A percentile compares a stretch with the other conserved stretches of the same genome.
These are phyloP conservation scores for Lamprologus tigripictilis DNA, from an alignment of 2,113 vertebrate species.

Conservation along the genomic window DNA sequence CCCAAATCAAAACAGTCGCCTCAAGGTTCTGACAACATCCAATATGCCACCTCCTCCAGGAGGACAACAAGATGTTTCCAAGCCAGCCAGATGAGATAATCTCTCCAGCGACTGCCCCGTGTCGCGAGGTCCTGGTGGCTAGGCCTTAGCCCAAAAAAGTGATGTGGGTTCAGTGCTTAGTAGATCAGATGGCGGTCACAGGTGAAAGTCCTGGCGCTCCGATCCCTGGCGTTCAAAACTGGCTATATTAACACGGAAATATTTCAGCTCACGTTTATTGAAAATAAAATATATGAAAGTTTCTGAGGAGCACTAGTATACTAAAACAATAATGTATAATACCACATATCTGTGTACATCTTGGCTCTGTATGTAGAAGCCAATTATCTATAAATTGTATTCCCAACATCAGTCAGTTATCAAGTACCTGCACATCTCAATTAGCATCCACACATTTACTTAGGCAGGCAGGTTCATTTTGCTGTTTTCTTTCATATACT, in stretches of 20 bases:
- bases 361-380: background rate
- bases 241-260: background rate
- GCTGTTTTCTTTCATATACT: background rate
- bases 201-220: background rate
- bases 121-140: background rate
- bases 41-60: background rate
- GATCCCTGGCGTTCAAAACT: background rate
- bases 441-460: background rate
- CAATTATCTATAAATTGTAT: background rate
- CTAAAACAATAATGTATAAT: background rate
- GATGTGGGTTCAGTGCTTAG: background rate
- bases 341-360: background rate
- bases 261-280: background rate
- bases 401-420: background rate
- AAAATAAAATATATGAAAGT: background rate
- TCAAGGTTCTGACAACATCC: background rate
- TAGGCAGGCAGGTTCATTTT: background rate
- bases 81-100: background rate
- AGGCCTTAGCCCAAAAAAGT: background rate
- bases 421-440: background rate
- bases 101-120: background rate
- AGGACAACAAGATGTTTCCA: background rate
- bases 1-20: background rate
- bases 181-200: background rate
- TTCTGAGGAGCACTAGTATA: background rate